phyloP scores from a whole-genome alignment of 1,140 invertebrate genomes.

The Bombus breviceps region DNA sequence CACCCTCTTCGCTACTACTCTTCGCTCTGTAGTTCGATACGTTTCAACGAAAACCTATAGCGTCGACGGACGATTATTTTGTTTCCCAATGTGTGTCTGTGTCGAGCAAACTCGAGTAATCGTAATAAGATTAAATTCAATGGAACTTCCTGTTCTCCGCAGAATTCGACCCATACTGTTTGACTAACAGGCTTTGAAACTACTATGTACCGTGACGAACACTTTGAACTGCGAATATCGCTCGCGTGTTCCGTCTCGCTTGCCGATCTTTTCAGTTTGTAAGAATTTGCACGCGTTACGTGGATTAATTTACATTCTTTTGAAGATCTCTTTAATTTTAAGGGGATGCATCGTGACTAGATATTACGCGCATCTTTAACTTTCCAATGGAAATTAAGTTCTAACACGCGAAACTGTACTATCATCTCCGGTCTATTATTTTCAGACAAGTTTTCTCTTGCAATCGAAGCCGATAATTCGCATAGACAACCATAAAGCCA shows the following conservation, averaged over 20 bases:
- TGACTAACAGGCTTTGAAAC: not conserved
- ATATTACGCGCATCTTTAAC: too few relatives aligned
- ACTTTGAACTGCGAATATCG: not conserved
- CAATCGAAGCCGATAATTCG: not conserved
- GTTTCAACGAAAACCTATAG: not conserved
- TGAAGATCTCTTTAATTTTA: too few relatives aligned
- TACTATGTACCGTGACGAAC: not conserved
- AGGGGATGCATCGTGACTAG: too few relatives aligned
- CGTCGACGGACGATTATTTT: conserved; percentile 37
- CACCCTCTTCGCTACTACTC: not conserved
- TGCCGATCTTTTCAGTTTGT: not conserved
- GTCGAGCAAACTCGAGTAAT: conserved; percentile 22
- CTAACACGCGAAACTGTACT: not conserved
- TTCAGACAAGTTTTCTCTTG: not conserved
- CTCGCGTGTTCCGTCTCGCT: not conserved
- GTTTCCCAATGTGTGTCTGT: conserved; percentile 16
- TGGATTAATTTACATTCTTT: not conserved
- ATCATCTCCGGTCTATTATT: not conserved
- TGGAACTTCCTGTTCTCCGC: conserved; percentile 21
- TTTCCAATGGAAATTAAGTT: not conserved
- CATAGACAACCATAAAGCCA: not conserved
- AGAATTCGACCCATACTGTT: conserved; percentile 1
- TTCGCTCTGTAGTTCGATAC: conserved; percentile 13
- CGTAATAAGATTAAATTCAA: conserved; percentile 49
- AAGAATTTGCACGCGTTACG: not conserved